Percentiles rank a stretch among this genome's conserved stretches.
phyloP scores from a whole-genome alignment of 2,797 vertebrate species.

The Manis pentadactyla region DNA sequence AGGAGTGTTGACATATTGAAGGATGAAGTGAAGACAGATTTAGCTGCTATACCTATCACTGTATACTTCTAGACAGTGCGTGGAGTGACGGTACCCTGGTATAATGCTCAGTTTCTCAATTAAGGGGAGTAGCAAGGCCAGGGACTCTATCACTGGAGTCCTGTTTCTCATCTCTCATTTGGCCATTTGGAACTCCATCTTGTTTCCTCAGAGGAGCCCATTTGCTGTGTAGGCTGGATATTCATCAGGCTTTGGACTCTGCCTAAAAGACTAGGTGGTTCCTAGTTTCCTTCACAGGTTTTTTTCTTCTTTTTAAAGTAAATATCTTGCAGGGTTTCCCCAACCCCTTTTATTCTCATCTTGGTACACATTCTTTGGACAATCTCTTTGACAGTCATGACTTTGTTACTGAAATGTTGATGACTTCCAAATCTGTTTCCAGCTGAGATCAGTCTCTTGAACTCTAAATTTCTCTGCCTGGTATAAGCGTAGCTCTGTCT shows the following conservation, averaged over 20 bases:
- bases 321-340: neutral
- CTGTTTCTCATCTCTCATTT: neutral
- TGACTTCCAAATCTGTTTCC: slow-evolving; percentile 11
- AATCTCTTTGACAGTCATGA: neutral
- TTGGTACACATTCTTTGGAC: neutral
- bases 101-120: neutral
- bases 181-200: neutral
- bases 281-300: neutral
- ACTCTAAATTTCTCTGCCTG: neutral
- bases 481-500: neutral
- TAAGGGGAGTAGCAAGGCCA: neutral
- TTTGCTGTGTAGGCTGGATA: neutral
- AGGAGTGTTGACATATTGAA: neutral
- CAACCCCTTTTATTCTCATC: neutral
- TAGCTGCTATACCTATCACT: neutral
- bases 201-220: neutral
- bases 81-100: neutral
- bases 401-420: neutral
- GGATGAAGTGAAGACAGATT: neutral
- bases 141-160: neutral
- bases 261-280: neutral
- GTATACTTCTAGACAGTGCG: neutral
- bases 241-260: neutral
- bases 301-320: neutral
- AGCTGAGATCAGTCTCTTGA: neutral